These are phyloP conservation scores for Cossypha niveicapilla DNA, from an alignment of 2,797 vertebrate species.

Conservation along the genomic window DNA sequence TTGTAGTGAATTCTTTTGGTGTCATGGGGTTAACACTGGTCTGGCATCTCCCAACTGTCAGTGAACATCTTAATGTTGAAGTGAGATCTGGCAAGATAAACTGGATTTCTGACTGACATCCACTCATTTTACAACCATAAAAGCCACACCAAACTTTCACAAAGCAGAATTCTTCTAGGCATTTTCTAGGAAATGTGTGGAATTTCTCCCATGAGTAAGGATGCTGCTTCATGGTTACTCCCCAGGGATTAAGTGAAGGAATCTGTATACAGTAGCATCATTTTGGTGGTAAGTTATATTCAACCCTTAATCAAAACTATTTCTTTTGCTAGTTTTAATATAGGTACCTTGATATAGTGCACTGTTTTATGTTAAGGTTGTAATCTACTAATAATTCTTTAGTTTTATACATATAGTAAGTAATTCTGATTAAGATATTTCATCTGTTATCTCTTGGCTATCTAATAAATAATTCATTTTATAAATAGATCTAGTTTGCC, in stretches of 20 bases:
- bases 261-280: not conserved
- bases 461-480: not conserved
- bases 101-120: not conserved
- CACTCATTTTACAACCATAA: not conserved
- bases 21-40: no score
- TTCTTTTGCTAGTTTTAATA: not conserved
- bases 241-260: not conserved
- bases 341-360: not conserved
- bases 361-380: not conserved
- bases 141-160: not conserved
- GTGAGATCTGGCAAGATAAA: not conserved
- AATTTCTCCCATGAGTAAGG: not conserved
- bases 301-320: not conserved
- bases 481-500: not conserved
- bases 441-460: not conserved
- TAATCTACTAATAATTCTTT: not conserved
- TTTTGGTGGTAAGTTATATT: not conserved
- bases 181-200: not conserved
- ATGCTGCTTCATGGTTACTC: rapidly evolving
- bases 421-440: not conserved
- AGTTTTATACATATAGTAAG: not conserved
- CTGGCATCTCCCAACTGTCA: not conserved
- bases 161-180: not conserved
- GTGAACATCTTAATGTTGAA: not conserved
- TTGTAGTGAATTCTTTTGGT: not conserved